Evolutionary conservation across 2,797 vertebrate species (phyloP), one percentile per base, ranked within the genome.

Genomic region (Cyclopterus lumpus): DNA sequence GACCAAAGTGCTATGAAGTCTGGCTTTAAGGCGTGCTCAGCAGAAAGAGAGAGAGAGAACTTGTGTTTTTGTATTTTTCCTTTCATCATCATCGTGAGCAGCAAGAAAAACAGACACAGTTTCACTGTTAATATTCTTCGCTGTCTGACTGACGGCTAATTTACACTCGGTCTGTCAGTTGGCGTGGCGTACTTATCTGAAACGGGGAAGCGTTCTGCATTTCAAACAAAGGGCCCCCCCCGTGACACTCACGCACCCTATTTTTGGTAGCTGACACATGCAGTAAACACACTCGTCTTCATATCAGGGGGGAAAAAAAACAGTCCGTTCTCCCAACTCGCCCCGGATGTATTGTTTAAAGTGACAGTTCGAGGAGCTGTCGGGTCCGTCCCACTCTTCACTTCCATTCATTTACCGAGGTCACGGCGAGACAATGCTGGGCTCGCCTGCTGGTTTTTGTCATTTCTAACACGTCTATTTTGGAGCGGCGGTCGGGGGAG

Each of bases 381-480:
- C 72, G 65, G 68, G 24, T 67, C 71, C 73, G 77, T 67, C 82
- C 81, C 79, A 72, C 75, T 83, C 79, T 84, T 91, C 86, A 46
- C 73, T 80, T 76, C 71, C 80, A 75, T 91, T 89, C 77, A 73
- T 88, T 89, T 86, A 71, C 78, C 20, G 73, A 80, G 81, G 81
- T 86, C 86, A 71, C 67, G 70, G 68, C 10, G 83, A 91, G 82
- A 91, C 83, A 74, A 89, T 73, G 70, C 83, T 15, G 59, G 18
- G 83, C 86, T 76, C 12, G 73, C 83, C 87, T 61, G 86, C 90
- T 91, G 87, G 6, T 90, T 88, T 88, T 89, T 84, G 87, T 91
- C 82, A 86, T 83, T 85, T 71, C 75, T 62, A 85, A 86, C 77
- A 68, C 80, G 68, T 91, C 90, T 92, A 92, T 93, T 92, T 93